Evolutionary conservation across 2,888 invertebrate genomes (phyloP).

Genomic region (Harpagoxenus sublaevis): DNA sequence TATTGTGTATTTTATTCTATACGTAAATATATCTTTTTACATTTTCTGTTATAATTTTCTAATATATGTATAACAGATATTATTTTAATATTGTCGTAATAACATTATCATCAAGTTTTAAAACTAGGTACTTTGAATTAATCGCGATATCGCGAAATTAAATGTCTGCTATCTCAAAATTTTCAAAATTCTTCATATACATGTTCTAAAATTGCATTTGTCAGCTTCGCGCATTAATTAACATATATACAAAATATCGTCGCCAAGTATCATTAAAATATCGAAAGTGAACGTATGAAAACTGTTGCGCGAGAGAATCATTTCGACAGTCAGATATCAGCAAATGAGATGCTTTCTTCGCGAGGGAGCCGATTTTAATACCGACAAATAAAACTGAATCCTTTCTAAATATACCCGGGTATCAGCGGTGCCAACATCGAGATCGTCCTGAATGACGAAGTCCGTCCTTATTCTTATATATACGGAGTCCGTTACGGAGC

Average conservation of each 20-base stretch:
- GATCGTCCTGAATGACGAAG: conserved; percentile 71
- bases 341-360: conserved; percentile 64
- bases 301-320: not conserved
- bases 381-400: conserved; percentile 77
- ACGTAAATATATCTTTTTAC: not conserved
- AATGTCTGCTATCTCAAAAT: not conserved
- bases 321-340: conserved; percentile 39
- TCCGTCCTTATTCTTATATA: conserved; percentile 65
- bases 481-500: conserved; percentile 51
- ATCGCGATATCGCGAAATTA: not conserved
- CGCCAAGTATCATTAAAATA: not conserved
- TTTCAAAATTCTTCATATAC: not conserved
- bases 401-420: conserved; percentile 79
- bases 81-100: not conserved
- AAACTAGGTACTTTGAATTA: not conserved
- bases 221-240: not conserved
- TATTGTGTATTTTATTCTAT: not conserved
- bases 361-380: conserved; percentile 48
- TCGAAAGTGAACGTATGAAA: not conserved
- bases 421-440: conserved; percentile 74
- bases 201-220: not conserved
- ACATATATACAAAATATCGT: not conserved
- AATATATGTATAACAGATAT: not conserved
- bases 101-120: not conserved
- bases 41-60: not conserved